phyloP scores from a whole-genome alignment of 2,113 vertebrate species.

The Pampusana beccarii region DNA sequence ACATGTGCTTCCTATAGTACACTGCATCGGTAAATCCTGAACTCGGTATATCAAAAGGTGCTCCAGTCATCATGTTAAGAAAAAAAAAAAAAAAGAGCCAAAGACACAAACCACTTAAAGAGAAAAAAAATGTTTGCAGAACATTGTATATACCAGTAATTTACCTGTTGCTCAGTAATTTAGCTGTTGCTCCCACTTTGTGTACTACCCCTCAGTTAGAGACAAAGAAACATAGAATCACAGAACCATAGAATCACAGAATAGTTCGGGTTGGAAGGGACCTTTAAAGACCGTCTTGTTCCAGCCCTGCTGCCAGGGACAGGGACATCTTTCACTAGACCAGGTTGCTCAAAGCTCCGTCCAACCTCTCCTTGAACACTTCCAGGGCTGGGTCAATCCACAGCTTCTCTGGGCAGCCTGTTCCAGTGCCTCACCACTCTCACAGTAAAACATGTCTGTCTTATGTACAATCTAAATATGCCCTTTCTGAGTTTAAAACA shows the following conservation, averaged over 20 bases:
- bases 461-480: neutral
- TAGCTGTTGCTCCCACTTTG: neutral
- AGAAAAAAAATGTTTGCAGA: neutral
- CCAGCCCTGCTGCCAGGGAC: neutral
- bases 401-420: neutral
- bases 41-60: neutral
- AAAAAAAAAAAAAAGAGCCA: neutral
- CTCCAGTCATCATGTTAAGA: neutral
- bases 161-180: neutral
- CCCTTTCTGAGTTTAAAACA: neutral
- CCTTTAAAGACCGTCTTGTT: neutral
- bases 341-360: neutral
- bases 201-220: neutral
- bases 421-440: neutral
- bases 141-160: neutral
- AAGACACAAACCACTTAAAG: neutral
- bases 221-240: neutral
- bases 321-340: neutral
- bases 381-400: neutral
- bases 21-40: neutral
- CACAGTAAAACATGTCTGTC: neutral
- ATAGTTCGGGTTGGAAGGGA: neutral
- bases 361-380: neutral
- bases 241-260: neutral
- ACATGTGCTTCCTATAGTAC: neutral